Evolutionary conservation across 2,797 vertebrate species (phyloP).

Genomic region (Orestias chungarensis): DNA sequence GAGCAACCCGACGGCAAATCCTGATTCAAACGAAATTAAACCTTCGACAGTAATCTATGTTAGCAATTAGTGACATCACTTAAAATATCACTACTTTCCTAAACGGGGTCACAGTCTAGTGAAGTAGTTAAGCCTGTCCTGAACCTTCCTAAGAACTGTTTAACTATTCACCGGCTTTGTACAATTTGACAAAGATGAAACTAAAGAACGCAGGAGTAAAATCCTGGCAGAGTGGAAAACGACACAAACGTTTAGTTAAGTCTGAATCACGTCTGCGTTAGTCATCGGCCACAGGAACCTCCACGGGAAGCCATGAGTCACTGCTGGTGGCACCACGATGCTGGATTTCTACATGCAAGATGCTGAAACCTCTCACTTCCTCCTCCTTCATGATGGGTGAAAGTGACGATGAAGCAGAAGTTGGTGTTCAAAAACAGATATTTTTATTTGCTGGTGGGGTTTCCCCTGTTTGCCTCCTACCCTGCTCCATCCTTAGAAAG

Average conservation of each 20-base stretch:
- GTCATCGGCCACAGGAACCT: background rate
- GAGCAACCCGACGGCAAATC: no score
- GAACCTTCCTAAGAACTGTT: no score
- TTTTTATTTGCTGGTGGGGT: slow-evolving; percentile 34
- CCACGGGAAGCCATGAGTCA: slow-evolving; percentile 56
- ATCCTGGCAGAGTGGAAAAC: background rate
- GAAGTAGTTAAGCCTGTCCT: no score
- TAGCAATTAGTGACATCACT: no score
- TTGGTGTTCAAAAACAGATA: slow-evolving; percentile 49
- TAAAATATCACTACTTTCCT: no score
- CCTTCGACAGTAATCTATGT: no score
- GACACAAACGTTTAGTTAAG: background rate
- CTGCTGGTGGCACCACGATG: no score
- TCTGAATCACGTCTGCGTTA: background rate
- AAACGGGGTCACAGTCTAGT: no score
- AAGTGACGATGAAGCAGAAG: slow-evolving; percentile 40
- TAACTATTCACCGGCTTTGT: no score
- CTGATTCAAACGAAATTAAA: no score
- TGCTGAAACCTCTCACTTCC: slow-evolving; percentile 22
- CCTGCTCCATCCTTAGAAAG: slow-evolving; percentile 38
- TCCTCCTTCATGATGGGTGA: slow-evolving; percentile 23
- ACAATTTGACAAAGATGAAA: no score
- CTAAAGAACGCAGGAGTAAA: no score
- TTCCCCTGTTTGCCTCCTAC: slow-evolving; percentile 26
- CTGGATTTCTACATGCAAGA: background rate